Percentiles rank a stretch among this genome's conserved stretches.
Evolutionary conservation across 2,113 vertebrate genomes (phyloP).

Genomic region (Morone saxatilis): DNA sequence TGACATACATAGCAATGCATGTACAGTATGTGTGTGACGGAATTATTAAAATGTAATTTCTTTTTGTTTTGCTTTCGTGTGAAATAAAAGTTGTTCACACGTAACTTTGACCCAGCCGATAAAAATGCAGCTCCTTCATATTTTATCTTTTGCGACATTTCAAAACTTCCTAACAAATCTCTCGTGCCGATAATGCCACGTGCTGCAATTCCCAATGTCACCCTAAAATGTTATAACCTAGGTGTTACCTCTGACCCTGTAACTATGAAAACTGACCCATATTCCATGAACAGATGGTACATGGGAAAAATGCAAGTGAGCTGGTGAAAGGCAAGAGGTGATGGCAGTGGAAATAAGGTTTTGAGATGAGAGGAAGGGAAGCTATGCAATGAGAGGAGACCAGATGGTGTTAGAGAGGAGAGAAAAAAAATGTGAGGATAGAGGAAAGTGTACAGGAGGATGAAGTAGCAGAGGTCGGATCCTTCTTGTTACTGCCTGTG

Average conservation of each 20-base stretch:
- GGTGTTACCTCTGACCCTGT: slow-evolving; percentile 37
- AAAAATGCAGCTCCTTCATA: background rate
- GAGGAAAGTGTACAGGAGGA: slow-evolving; percentile 12
- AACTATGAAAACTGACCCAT: slow-evolving; percentile 37
- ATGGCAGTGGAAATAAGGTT: slow-evolving; percentile 25
- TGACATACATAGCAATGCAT: too few relatives aligned
- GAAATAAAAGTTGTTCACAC: too few relatives aligned
- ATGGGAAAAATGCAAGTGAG: slow-evolving; percentile 14
- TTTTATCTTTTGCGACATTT: slow-evolving; percentile 1
- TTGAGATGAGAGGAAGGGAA: background rate
- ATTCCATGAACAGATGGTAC: slow-evolving; percentile 31
- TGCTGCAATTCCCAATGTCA: slow-evolving; percentile 1
- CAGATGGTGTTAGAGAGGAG: slow-evolving; percentile 33
- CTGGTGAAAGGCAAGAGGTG: slow-evolving; percentile 9
- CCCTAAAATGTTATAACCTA: background rate
- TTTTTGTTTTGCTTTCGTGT: too few relatives aligned
- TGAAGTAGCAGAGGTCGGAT: background rate
- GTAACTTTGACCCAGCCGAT: background rate
- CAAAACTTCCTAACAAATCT: background rate
- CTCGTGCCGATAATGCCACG: background rate
- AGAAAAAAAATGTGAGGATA: background rate
- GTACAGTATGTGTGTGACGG: too few relatives aligned
- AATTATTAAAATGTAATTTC: background rate
- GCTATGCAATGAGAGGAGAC: background rate
- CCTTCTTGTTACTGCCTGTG: background rate